Evolutionary conservation across 2,797 vertebrate species (phyloP).

Genomic region (Cuculus canorus): DNA sequence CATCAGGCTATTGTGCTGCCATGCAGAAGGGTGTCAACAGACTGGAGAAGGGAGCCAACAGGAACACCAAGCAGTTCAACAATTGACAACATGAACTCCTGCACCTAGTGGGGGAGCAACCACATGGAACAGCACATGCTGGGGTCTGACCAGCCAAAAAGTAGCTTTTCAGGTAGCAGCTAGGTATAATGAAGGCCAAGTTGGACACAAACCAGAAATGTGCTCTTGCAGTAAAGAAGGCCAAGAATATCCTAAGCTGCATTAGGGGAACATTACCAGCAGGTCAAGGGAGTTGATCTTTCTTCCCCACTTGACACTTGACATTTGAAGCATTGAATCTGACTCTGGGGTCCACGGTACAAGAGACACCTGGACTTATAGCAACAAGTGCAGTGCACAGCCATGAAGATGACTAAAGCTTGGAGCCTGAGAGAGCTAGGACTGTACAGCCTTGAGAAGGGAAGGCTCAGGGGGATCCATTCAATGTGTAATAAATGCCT

Average conservation of each 20-base stretch:
- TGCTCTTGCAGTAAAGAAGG: not conserved
- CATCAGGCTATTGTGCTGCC: not conserved
- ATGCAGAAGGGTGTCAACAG: not conserved
- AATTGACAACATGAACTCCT: not conserved
- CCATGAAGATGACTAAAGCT: not conserved
- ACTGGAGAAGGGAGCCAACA: not conserved
- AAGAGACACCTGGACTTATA: not conserved
- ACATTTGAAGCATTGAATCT: not conserved
- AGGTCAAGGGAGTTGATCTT: not conserved
- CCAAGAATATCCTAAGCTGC: not conserved
- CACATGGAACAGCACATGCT: fast-evolving
- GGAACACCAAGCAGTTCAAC: not conserved
- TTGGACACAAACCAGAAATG: not conserved
- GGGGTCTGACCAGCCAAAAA: not conserved
- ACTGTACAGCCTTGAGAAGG: not conserved
- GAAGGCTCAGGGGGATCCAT: not conserved
- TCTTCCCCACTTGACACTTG: not conserved
- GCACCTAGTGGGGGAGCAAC: not conserved
- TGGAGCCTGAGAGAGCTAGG: not conserved
- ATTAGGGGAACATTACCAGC: not conserved
- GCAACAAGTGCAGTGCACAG: not conserved
- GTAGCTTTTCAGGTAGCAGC: not conserved
- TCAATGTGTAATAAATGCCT: not conserved
- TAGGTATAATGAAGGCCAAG: not conserved
- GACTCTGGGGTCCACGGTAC: not conserved